These are phyloP conservation scores for Parnassius apollo DNA, from an alignment of 2,888 invertebrate genomes.

Conservation along the genomic window DNA sequence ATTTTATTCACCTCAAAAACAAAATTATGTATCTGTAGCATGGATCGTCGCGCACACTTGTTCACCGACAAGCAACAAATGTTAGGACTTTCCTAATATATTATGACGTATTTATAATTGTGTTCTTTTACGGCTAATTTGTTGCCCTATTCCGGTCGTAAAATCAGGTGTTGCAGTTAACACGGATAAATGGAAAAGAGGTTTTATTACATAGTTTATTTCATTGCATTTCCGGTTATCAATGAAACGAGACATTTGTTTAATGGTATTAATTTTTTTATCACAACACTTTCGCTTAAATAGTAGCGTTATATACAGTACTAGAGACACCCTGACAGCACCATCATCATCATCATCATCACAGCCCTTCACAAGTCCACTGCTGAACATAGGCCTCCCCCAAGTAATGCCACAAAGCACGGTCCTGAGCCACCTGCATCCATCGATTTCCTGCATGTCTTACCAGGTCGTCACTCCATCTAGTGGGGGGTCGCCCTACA, in stretches of 20 bases:
- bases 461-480: no score
- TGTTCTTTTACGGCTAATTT: slow-evolving; percentile 32
- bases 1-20: slow-evolving; percentile 34
- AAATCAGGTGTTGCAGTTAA: slow-evolving; percentile 52
- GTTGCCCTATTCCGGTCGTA: slow-evolving; percentile 34
- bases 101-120: slow-evolving; percentile 25
- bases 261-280: background rate
- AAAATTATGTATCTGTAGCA: slow-evolving; percentile 32
- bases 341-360: no score
- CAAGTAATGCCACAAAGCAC: no score
- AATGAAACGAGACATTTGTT: slow-evolving; percentile 2
- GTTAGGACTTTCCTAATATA: slow-evolving; percentile 31
- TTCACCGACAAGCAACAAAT: slow-evolving; percentile 33
- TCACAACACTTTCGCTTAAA: no score
- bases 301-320: no score
- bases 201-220: slow-evolving; percentile 18
- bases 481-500: no score
- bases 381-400: no score
- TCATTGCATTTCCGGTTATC: slow-evolving; percentile 15
- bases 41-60: slow-evolving; percentile 32
- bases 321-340: no score
- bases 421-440: no score
- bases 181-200: slow-evolving; percentile 15
- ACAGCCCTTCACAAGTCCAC: no score
- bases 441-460: no score